These are phyloP conservation scores for Salvelinus fontinalis DNA, from an alignment of 2,113 vertebrate genomes.

Conservation along the genomic window DNA sequence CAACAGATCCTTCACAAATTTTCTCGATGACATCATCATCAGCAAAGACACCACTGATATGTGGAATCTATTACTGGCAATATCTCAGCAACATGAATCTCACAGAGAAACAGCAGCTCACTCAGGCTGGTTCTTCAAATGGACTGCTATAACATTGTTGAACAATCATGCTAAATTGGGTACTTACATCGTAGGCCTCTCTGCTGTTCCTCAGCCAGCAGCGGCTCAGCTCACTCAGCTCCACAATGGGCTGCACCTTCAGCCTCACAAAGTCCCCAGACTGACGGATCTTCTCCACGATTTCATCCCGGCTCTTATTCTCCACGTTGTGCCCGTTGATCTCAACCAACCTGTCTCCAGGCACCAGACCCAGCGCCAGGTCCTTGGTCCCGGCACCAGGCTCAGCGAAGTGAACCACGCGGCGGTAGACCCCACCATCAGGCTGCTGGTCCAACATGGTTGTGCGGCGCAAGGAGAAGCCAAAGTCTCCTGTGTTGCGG, in stretches of 20 bases:
- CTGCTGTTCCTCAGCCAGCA: slow-evolving; percentile 85
- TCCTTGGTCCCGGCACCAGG: slow-evolving; percentile 89
- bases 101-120: too few relatives aligned
- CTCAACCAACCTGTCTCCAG: slow-evolving; percentile 92
- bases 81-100: background rate
- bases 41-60: background rate
- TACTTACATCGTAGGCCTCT: slow-evolving; percentile 85
- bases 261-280: slow-evolving; percentile 89
- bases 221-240: slow-evolving; percentile 90
- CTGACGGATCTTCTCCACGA: slow-evolving; percentile 98
- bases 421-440: slow-evolving; percentile 82
- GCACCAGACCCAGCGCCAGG: slow-evolving; percentile 86
- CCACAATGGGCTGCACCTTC: slow-evolving; percentile 93
- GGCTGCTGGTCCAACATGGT: slow-evolving; percentile 87
- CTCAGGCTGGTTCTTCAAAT: too few relatives aligned
- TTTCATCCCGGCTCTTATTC: slow-evolving; percentile 90
- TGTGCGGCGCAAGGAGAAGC: slow-evolving; percentile 91
- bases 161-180: background rate
- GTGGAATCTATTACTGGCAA: background rate
- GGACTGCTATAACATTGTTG: background rate
- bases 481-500: slow-evolving; percentile 92
- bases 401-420: slow-evolving; percentile 93
- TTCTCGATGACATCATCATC: background rate
- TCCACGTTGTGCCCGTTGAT: slow-evolving; percentile 93
- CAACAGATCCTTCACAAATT: background rate